phyloP scores from a whole-genome alignment of 2,113 vertebrate genomes.

The Rafetus swinhoei region DNA sequence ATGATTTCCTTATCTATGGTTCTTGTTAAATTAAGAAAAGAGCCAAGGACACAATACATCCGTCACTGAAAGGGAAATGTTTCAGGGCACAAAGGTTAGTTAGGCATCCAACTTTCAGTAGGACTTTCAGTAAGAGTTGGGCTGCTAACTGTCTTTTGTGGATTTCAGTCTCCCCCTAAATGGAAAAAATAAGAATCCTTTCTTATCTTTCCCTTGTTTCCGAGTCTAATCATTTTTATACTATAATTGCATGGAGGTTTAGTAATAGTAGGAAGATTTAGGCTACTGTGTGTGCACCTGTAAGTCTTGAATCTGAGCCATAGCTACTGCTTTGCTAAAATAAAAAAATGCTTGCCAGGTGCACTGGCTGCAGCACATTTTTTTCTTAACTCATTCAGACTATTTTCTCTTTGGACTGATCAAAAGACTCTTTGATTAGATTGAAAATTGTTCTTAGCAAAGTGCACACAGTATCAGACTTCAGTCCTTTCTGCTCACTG shows the following conservation, averaged over 20 bases:
- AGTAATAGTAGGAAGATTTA: neutral
- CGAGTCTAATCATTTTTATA: neutral
- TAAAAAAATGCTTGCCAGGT: neutral
- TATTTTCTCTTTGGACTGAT: neutral
- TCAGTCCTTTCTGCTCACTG: neutral
- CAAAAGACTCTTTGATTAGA: neutral
- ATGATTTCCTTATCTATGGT: neutral
- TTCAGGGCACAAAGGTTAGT: neutral
- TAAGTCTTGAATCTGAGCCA: constrained; percentile 54
- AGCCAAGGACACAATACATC: neutral
- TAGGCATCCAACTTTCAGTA: neutral
- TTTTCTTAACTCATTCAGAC: neutral
- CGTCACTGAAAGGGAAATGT: constrained; percentile 16
- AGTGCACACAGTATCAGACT: rapidly evolving
- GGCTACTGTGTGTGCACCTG: constrained; percentile 63
- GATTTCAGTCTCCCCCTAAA: neutral
- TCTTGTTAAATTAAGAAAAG: constrained; percentile 35
- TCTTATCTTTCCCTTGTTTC: neutral
- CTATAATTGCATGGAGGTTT: neutral
- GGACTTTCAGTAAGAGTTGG: neutral
- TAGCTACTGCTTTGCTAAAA: neutral
- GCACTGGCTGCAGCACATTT: constrained; percentile 10
- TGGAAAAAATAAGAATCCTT: neutral
- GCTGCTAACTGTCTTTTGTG: neutral
- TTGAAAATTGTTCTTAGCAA: neutral